Conservation (phyloP, 2,888 invertebrate genomes). For the Hypomecis atomaria region DNA sequence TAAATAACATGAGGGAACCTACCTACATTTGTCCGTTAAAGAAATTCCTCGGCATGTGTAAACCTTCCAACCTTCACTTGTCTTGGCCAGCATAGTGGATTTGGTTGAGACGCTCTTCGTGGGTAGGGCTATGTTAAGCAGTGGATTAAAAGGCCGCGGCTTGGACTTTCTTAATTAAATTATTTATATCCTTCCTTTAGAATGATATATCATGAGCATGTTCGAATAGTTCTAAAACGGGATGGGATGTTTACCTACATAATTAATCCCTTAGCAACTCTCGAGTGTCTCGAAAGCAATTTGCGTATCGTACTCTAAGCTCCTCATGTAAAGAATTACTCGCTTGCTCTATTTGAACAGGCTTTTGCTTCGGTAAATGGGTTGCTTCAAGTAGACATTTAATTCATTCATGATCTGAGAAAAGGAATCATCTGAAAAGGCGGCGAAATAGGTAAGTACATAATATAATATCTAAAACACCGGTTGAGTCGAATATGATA, state of each 20-base stretch:
- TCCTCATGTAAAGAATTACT: slow-evolving; percentile 13
- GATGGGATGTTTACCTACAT: slow-evolving; percentile 3
- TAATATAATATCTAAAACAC: too few relatives aligned
- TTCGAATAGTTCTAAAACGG: slow-evolving; percentile 6
- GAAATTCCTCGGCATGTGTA: too few relatives aligned
- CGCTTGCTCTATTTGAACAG: slow-evolving; percentile 13
- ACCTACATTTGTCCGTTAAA: too few relatives aligned
- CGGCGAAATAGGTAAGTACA: too few relatives aligned
- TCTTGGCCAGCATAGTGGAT: too few relatives aligned
- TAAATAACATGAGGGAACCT: too few relatives aligned
- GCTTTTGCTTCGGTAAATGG: slow-evolving; percentile 17
- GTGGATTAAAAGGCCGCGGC: too few relatives aligned
- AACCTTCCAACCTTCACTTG: too few relatives aligned
- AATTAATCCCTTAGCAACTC: slow-evolving; percentile 9
- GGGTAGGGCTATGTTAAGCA: too few relatives aligned
- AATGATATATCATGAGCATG: neutral
- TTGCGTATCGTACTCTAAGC: slow-evolving; percentile 10
- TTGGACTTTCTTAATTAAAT: neutral
- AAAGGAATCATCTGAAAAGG: neutral
- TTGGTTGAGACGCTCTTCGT: too few relatives aligned
- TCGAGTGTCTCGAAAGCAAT: slow-evolving; percentile 12
- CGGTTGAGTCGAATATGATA: too few relatives aligned
- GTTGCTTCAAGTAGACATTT: slow-evolving; percentile 5
- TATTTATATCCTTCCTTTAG: neutral
- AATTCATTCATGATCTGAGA: neutral